Evolutionary conservation across 2,888 invertebrate genomes (phyloP).

Genomic region (Lumbricus terrestris): DNA sequence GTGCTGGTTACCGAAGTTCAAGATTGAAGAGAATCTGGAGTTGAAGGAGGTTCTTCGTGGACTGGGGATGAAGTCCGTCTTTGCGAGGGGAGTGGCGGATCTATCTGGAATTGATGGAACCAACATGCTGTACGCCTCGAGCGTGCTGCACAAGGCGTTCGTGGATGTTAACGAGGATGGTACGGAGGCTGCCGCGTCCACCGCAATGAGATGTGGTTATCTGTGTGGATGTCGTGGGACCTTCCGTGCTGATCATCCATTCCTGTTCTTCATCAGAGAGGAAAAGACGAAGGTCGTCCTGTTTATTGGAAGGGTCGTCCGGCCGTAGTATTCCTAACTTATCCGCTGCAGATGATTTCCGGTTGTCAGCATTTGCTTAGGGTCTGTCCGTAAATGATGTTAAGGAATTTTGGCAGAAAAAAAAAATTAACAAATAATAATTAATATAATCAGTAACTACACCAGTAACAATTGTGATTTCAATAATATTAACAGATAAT

Average conservation of each 20-base stretch:
- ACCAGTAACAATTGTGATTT: too few relatives aligned
- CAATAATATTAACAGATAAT: too few relatives aligned
- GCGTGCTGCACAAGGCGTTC: conserved; percentile 54
- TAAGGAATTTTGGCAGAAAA: too few relatives aligned
- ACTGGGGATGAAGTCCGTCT: conserved; percentile 38
- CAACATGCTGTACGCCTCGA: conserved; percentile 44
- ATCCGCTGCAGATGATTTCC: not conserved
- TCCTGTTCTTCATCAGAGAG: conserved; percentile 39
- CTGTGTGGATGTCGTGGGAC: too few relatives aligned
- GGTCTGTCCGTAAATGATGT: not conserved
- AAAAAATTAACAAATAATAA: too few relatives aligned
- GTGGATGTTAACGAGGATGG: conserved; percentile 48
- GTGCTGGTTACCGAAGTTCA: conserved; percentile 39
- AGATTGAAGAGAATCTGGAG: conserved; percentile 34
- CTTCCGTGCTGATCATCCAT: conserved; percentile 37
- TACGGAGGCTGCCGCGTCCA: conserved; percentile 46
- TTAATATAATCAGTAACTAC: too few relatives aligned
- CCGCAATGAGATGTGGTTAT: too few relatives aligned
- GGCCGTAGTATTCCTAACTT: not conserved
- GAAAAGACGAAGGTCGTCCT: conserved; percentile 31
- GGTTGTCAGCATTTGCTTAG: not conserved
- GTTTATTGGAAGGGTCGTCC: conserved; percentile 34
- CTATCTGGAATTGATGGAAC: conserved; percentile 48
- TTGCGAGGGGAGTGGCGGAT: conserved; percentile 46
- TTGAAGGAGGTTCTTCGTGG: conserved; percentile 30